A percentile compares a stretch with the other conserved stretches of the same genome.
Conservation (phyloP, 2,113 vertebrate species). For the Syrrhaptes paradoxus region DNA sequence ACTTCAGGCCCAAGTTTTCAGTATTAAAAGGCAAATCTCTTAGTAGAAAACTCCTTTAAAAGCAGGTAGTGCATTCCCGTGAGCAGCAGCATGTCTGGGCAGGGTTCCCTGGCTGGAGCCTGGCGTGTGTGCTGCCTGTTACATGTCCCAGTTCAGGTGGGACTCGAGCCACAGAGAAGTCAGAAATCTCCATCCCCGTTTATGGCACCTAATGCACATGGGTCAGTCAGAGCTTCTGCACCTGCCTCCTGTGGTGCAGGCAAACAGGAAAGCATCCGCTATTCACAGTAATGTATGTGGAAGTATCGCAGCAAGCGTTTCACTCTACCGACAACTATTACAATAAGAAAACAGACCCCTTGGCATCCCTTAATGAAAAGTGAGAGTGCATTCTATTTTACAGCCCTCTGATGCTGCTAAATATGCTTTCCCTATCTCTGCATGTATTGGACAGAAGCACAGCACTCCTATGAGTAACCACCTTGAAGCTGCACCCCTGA, state of each 20-base stretch:
- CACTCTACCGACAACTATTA: not conserved
- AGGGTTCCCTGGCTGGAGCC: not conserved
- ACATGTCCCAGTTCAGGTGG: rapidly evolving
- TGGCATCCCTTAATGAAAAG: not conserved
- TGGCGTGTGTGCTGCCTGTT: rapidly evolving
- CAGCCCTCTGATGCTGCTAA: not conserved
- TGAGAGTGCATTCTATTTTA: not conserved
- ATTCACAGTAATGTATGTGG: not conserved
- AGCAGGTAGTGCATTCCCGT: not conserved
- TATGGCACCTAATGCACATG: not conserved
- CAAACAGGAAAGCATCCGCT: not conserved
- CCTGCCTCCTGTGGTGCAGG: not conserved
- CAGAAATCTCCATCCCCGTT: not conserved
- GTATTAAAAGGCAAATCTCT: not conserved
- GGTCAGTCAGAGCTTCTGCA: not conserved
- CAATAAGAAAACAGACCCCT: not conserved
- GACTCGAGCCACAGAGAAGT: no score
- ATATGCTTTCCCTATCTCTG: not conserved
- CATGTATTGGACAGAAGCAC: not conserved
- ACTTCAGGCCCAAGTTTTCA: not conserved
- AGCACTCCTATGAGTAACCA: not conserved
- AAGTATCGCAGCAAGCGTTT: not conserved
- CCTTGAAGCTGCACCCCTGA: not conserved
- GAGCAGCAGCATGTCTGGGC: rapidly evolving
- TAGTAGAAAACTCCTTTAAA: not conserved